Percentiles rank a stretch among this genome's conserved stretches.
phyloP scores from a whole-genome alignment of 2,113 vertebrate species.

The Grammatotria lemairii region DNA sequence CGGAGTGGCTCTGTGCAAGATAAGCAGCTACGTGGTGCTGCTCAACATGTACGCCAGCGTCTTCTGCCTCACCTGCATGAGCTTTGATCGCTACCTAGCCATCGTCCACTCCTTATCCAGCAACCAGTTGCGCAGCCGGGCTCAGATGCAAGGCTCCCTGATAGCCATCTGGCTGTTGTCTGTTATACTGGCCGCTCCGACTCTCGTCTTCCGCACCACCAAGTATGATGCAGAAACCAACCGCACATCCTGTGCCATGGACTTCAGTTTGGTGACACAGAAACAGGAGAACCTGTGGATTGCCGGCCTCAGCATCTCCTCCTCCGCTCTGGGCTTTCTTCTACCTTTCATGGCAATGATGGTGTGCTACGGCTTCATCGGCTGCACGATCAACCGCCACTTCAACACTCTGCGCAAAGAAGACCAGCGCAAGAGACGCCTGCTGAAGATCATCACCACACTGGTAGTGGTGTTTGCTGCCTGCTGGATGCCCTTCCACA shows the following conservation, averaged over 20 bases:
- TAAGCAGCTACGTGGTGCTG: slow-evolving; percentile 80
- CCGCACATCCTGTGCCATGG: slow-evolving; percentile 74
- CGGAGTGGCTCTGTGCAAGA: slow-evolving; percentile 77
- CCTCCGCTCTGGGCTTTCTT: slow-evolving; percentile 75
- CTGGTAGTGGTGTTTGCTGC: slow-evolving; percentile 78
- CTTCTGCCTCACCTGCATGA: slow-evolving; percentile 83
- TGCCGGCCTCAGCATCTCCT: slow-evolving; percentile 77
- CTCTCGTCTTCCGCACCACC: slow-evolving; percentile 74
- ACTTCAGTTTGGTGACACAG: slow-evolving; percentile 62
- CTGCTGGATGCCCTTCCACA: slow-evolving; percentile 83
- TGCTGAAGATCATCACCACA: slow-evolving; percentile 79
- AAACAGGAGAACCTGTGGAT: slow-evolving; percentile 67
- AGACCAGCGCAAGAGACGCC: slow-evolving; percentile 71
- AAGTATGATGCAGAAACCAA: slow-evolving; percentile 43
- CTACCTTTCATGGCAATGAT: slow-evolving; percentile 80
- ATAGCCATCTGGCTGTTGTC: slow-evolving; percentile 73
- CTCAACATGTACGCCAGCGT: slow-evolving; percentile 85
- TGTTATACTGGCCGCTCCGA: slow-evolving; percentile 71
- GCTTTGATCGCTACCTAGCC: slow-evolving; percentile 82
- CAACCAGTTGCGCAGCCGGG: slow-evolving; percentile 67
- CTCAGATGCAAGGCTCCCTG: slow-evolving; percentile 58
- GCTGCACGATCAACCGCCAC: slow-evolving; percentile 76
- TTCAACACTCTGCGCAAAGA: slow-evolving; percentile 78
- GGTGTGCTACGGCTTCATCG: slow-evolving; percentile 79
- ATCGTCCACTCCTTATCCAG: slow-evolving; percentile 78